Percentiles rank a stretch among this genome's conserved stretches.
Evolutionary conservation across 2,888 invertebrate species (phyloP).

Genomic region (Hirtodrosophila cameraria): DNA sequence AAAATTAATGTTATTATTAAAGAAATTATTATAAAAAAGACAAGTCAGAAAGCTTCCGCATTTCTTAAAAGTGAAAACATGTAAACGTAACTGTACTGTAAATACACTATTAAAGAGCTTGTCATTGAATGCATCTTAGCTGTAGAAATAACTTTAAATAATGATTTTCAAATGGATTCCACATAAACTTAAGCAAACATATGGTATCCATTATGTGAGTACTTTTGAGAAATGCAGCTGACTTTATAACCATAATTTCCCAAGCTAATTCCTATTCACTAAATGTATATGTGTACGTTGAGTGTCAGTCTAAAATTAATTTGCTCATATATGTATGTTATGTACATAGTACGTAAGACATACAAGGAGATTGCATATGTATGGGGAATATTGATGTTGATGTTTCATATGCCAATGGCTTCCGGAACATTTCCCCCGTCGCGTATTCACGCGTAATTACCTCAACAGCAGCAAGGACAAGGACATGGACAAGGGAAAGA

Average conservation of each 20-base stretch:
- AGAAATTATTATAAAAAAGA: too few relatives aligned
- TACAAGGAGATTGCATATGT: constrained; percentile 21
- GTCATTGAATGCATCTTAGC: too few relatives aligned
- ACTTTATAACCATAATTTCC: constrained; percentile 15
- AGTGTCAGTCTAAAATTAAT: constrained; percentile 57
- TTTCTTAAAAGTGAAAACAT: too few relatives aligned
- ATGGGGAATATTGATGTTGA: constrained; percentile 49
- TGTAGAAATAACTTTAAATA: too few relatives aligned
- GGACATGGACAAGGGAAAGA: not conserved
- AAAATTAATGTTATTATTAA: too few relatives aligned
- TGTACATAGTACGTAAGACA: too few relatives aligned
- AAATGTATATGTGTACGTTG: constrained; percentile 22
- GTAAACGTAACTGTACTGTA: too few relatives aligned
- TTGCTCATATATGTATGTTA: constrained; percentile 41
- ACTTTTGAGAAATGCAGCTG: constrained; percentile 13
- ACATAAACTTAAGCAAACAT: not conserved
- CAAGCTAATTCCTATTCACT: constrained; percentile 15
- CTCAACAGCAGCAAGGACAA: constrained; percentile 26
- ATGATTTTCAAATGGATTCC: not conserved
- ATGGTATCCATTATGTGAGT: constrained; percentile 6
- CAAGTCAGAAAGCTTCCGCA: too few relatives aligned
- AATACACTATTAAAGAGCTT: too few relatives aligned
- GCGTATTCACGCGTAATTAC: constrained; percentile 64
- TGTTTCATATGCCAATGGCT: constrained; percentile 44
- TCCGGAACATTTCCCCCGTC: constrained; percentile 23